These are phyloP conservation scores for Oligia fasciuncula DNA, from an alignment of 2,888 invertebrate species.

Conservation along the genomic window DNA sequence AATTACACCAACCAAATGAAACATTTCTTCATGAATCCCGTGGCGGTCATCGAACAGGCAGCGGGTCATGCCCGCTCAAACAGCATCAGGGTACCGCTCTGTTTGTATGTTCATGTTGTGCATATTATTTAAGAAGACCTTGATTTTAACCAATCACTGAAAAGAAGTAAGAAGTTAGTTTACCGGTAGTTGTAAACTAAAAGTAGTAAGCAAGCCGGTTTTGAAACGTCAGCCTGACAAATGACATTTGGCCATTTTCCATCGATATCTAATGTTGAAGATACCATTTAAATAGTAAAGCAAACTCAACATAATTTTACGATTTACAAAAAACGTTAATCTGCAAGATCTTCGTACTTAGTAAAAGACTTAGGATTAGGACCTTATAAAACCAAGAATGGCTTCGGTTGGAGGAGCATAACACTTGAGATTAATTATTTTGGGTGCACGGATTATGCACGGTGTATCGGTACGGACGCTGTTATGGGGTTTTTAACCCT, in stretches of 20 bases:
- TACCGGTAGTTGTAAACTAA: background rate
- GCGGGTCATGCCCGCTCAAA: background rate
- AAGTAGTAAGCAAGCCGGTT: background rate
- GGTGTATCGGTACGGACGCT: conserved; percentile 59
- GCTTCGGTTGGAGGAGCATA: conserved; percentile 61
- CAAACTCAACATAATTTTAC: conserved; percentile 3
- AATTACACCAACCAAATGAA: conserved; percentile 6
- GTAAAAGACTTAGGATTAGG: conserved; percentile 19
- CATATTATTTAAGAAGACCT: background rate
- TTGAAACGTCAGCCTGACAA: background rate
- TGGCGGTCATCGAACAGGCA: background rate
- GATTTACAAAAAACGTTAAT: background rate
- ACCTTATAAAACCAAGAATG: conserved; percentile 20
- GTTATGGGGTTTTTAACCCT: conserved; percentile 74
- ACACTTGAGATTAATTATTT: conserved; percentile 76
- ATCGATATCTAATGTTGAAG: background rate
- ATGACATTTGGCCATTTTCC: background rate
- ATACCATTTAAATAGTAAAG: background rate
- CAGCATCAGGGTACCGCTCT: background rate
- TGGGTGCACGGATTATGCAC: conserved; percentile 75
- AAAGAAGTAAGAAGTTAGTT: background rate
- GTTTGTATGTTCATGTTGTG: background rate
- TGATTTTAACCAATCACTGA: background rate
- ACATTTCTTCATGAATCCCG: background rate
- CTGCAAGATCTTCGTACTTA: background rate